Percentiles rank a stretch among this genome's conserved stretches.
phyloP scores from a whole-genome alignment of 2,797 vertebrate species.

The Naso thynnoides region DNA sequence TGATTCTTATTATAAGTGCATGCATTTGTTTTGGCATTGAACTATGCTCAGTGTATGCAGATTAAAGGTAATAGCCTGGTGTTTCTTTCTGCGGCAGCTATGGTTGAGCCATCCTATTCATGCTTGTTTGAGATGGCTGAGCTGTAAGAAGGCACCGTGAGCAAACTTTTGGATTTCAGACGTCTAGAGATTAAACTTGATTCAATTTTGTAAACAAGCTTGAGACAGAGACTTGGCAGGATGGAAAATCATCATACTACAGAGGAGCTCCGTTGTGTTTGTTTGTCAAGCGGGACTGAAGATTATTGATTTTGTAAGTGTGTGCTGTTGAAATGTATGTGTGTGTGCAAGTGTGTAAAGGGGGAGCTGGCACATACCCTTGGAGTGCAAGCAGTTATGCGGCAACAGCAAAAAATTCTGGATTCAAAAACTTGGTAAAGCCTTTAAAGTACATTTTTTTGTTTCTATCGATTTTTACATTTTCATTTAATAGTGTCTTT shows the following conservation, averaged over 20 bases:
- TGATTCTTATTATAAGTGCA: neutral
- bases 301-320: constrained; percentile 81
- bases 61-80: constrained; percentile 12
- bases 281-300: constrained; percentile 69
- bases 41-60: neutral
- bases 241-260: constrained; percentile 42
- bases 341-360: constrained; percentile 14
- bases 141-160: constrained; percentile 41
- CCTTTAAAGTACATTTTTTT: neutral
- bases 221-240: constrained; percentile 68
- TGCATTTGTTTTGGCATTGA: constrained; percentile 12
- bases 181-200: constrained; percentile 41
- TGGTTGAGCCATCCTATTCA: neutral
- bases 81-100: constrained; percentile 21
- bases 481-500: neutral
- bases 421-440: neutral
- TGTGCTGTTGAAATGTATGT: constrained; percentile 1
- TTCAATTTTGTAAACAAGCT: constrained; percentile 57
- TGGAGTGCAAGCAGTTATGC: constrained; percentile 58
- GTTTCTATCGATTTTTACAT: neutral
- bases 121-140: constrained; percentile 39
- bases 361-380: constrained; percentile 45
- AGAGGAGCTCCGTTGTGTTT: constrained; percentile 64
- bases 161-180: constrained; percentile 56
- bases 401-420: constrained; percentile 46